phyloP scores from a whole-genome alignment of 2,797 vertebrate genomes.

The Chaenodraco wilsoni region DNA sequence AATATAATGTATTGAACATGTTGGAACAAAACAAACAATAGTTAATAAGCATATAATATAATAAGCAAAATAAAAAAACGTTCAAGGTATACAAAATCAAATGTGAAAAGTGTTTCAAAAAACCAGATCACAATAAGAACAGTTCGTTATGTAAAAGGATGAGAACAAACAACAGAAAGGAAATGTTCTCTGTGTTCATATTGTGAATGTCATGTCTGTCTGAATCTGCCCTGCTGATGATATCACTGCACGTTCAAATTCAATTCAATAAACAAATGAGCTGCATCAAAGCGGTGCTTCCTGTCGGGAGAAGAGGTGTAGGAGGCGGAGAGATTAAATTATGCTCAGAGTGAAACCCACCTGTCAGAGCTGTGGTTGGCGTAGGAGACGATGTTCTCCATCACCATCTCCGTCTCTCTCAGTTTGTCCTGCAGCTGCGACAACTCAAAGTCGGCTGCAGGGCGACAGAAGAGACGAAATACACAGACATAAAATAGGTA shows the following conservation, averaged over 20 bases:
- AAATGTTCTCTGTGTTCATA: not conserved
- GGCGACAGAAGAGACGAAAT: no score
- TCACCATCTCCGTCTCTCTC: conserved; percentile 92
- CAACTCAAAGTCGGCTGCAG: conserved; percentile 92
- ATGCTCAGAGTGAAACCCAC: conserved; percentile 67
- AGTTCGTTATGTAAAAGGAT: not conserved
- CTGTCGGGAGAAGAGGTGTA: not conserved
- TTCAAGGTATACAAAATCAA: no score
- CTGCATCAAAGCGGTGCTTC: not conserved
- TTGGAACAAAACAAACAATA: no score
- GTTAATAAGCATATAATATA: no score
- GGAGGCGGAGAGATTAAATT: not conserved
- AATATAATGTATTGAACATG: no score
- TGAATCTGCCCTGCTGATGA: not conserved
- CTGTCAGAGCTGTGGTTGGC: conserved; percentile 87
- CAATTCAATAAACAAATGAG: not conserved
- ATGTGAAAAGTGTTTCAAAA: no score
- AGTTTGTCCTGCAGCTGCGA: conserved; percentile 94
- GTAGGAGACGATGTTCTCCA: conserved; percentile 93
- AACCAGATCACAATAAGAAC: no score
- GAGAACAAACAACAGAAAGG: not conserved
- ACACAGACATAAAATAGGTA: no score
- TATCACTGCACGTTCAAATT: not conserved
- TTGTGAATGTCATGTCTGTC: not conserved
- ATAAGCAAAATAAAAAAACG: no score